phyloP scores from a whole-genome alignment of 1,140 invertebrate species.

The Zaprionus camerounensis region DNA sequence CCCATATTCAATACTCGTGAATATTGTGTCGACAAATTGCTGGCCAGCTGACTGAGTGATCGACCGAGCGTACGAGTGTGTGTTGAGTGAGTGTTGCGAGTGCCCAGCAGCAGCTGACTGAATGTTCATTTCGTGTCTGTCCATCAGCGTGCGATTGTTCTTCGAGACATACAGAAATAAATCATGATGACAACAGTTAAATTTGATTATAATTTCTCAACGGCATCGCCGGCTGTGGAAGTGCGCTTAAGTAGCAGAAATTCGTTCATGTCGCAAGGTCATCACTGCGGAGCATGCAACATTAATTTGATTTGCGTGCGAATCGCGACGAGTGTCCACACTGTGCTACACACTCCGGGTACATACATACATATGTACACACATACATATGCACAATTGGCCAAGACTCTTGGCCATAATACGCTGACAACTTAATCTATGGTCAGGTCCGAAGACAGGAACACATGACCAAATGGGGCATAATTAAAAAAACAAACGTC shows the following conservation, averaged over 20 bases:
- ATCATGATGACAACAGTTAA: constrained; percentile 82
- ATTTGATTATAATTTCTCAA: constrained; percentile 76
- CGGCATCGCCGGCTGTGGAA: constrained; percentile 23
- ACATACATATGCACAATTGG: constrained; percentile 54
- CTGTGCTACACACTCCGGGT: neutral
- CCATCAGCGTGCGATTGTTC: constrained; percentile 39
- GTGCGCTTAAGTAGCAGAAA: constrained; percentile 50
- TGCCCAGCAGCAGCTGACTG: constrained; percentile 36
- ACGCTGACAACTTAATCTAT: constrained; percentile 73
- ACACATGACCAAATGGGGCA: constrained; percentile 66
- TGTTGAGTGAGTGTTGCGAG: constrained; percentile 1
- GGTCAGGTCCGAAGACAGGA: constrained; percentile 57
- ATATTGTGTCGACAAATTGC: constrained; percentile 52
- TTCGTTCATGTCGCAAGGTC: constrained; percentile 76
- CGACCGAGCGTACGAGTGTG: constrained; percentile 43
- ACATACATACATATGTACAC: constrained; percentile 25
- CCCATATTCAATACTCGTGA: constrained; percentile 25
- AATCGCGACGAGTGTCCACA: constrained; percentile 49
- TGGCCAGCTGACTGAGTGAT: constrained; percentile 44
- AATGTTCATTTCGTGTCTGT: constrained; percentile 56
- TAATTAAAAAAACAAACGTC: constrained; percentile 78
- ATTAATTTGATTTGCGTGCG: constrained; percentile 82
- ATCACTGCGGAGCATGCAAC: constrained; percentile 62
- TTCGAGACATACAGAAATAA: constrained; percentile 56
- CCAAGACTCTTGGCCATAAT: constrained; percentile 58